phyloP scores from a whole-genome alignment of 2,113 vertebrate species.

The Pterocles orientalis region DNA sequence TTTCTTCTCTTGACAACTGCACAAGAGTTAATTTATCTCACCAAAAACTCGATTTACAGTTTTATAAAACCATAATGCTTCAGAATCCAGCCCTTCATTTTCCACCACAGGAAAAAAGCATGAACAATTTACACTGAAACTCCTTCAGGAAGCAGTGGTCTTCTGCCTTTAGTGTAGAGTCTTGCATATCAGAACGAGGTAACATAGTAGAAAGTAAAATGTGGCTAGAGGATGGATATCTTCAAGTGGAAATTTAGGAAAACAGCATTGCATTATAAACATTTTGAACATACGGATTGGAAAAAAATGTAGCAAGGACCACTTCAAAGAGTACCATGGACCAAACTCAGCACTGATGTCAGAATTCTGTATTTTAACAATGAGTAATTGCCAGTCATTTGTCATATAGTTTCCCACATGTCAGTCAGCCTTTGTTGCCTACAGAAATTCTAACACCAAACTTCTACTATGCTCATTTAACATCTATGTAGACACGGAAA shows the following conservation, averaged over 20 bases:
- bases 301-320: neutral
- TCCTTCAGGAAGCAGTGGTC: neutral
- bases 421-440: neutral
- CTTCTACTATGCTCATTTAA: neutral
- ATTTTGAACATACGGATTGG: neutral
- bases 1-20: neutral
- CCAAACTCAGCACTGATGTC: neutral
- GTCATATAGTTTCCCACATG: neutral
- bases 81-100: neutral
- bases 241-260: neutral
- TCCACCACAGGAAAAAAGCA: neutral
- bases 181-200: neutral
- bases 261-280: neutral
- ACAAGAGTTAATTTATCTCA: neutral
- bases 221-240: neutral
- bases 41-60: neutral
- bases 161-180: neutral
- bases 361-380: neutral
- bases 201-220: neutral
- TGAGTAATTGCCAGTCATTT: neutral
- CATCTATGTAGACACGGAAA: neutral
- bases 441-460: neutral
- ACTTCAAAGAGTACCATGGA: neutral
- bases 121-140: neutral
- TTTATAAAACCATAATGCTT: neutral